Evolutionary conservation across 1,140 invertebrate species (phyloP).

Genomic region (Ceratoteleas bidentatus): DNA sequence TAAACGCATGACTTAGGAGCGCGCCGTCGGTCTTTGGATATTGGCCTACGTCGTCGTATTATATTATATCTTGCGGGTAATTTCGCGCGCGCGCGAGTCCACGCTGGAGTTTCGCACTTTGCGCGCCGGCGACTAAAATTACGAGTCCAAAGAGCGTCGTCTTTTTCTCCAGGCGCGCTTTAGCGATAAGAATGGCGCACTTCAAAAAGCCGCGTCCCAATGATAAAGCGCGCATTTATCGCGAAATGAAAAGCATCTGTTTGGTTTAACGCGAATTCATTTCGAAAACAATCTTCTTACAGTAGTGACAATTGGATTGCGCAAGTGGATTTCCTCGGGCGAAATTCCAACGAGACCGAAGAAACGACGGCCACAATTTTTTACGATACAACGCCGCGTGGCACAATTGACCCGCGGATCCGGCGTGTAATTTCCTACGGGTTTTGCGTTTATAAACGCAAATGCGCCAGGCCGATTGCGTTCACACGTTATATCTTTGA

Average conservation of each 20-base stretch:
- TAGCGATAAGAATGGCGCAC: constrained; percentile 41
- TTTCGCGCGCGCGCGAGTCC: constrained; percentile 31
- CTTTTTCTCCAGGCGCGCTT: constrained; percentile 31
- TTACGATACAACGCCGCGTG: too few relatives aligned
- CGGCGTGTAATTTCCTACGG: too few relatives aligned
- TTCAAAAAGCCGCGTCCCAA: constrained; percentile 37
- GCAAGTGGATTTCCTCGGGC: constrained; percentile 4
- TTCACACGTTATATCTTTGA: too few relatives aligned
- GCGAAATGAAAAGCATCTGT: constrained; percentile 50
- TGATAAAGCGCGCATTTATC: constrained; percentile 52
- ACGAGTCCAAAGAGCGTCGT: constrained; percentile 18
- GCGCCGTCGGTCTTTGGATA: constrained; percentile 56
- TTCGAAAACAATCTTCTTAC: constrained; percentile 36
- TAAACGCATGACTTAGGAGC: constrained; percentile 67
- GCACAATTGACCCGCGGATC: too few relatives aligned
- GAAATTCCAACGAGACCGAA: constrained; percentile 14
- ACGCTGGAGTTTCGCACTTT: constrained; percentile 45
- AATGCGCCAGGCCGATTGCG: too few relatives aligned
- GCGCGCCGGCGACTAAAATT: constrained; percentile 52
- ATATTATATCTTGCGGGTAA: constrained; percentile 55
- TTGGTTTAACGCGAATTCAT: constrained; percentile 43
- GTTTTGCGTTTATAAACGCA: too few relatives aligned
- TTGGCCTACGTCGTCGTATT: constrained; percentile 58
- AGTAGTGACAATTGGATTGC: constrained; percentile 22
- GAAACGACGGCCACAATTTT: too few relatives aligned